Conservation (phyloP, 2,888 invertebrate genomes). For the Lasioglossum calceatum region DNA sequence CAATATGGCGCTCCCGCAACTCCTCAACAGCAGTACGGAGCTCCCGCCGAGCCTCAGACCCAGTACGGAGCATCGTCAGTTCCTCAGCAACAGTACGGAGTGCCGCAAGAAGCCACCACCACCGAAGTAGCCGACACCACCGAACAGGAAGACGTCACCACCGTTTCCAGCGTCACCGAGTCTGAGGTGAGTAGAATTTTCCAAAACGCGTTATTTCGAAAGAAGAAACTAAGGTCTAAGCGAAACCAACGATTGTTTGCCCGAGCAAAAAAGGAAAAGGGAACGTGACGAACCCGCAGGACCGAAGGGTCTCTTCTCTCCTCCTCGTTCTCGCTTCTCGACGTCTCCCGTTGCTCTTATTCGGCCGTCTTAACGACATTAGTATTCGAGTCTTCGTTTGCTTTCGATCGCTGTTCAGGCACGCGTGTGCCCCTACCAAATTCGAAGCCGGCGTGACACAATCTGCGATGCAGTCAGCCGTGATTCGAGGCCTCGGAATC, state of each 20-base stretch:
- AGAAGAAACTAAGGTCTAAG: neutral
- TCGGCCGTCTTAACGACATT: constrained; percentile 67
- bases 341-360: constrained; percentile 36
- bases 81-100: constrained; percentile 67
- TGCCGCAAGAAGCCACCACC: constrained; percentile 78
- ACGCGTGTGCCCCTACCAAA: constrained; percentile 72
- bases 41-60: constrained; percentile 55
- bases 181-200: constrained; percentile 73
- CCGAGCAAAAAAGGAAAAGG: neutral
- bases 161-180: constrained; percentile 79
- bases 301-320: constrained; percentile 44
- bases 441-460: constrained; percentile 73
- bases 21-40: constrained; percentile 77
- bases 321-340: constrained; percentile 25
- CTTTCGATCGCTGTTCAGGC: constrained; percentile 79
- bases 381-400: constrained; percentile 70
- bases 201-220: neutral
- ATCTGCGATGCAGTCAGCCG: constrained; percentile 69
- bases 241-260: constrained; percentile 31
- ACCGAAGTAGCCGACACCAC: constrained; percentile 81
- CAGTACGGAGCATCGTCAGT: constrained; percentile 72
- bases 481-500: constrained; percentile 61
- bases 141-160: constrained; percentile 78
- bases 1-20: constrained; percentile 67
- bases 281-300: constrained; percentile 47